Evolutionary conservation across 2,888 invertebrate genomes (phyloP), one percentile per base, ranked within the genome.

Genomic region (Tetrapedia diversipes): DNA sequence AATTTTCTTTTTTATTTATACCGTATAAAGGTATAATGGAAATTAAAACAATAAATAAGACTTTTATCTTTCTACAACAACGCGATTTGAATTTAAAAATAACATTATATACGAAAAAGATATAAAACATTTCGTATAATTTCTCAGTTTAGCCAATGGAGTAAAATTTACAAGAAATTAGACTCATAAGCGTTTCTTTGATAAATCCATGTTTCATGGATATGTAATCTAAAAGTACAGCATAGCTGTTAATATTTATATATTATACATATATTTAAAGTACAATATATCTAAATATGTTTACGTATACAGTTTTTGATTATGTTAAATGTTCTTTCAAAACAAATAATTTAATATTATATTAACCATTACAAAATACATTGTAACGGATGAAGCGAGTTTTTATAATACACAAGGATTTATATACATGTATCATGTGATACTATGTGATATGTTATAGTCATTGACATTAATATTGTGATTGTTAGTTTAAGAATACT

Each of bases 371-470:
- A 10, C n/a, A 53, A 45, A 37, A 47, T 51, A 10, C 22, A 16
- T 64, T 34, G 14, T 45, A 37, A 10, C 49, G 54, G 45, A 66
- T 19, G 29, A 59, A 43, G 56, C 27, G 56, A 66, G 53, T 56
- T 39, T 71, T 43, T 53, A 29, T 59, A 61, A 41, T n/a, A 27
- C n/a, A 41, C 32, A 43, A 27, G 45, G 29, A 47, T 72, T 45
- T 77, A 63, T 80, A n/a, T n/a, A n/a, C n/a, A n/a, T n/a, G n/a
- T n/a, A 63, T 76, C 61, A 61, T 77, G 67, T 77, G 76, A 72
- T 83, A 84, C 39, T 70, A 59, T 77, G 76, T 80, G 80, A 74
- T 80, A 79, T 76, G 63, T 63, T 75, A 66, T 67, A 68, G 41
- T 54, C 47, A 63, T 51, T 29, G 56, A 61, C 2, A 49, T 51